A percentile compares a stretch with the other conserved stretches of the same genome.
Conservation (phyloP, 2,113 vertebrate species). For the Psephotus haematonotus region DNA sequence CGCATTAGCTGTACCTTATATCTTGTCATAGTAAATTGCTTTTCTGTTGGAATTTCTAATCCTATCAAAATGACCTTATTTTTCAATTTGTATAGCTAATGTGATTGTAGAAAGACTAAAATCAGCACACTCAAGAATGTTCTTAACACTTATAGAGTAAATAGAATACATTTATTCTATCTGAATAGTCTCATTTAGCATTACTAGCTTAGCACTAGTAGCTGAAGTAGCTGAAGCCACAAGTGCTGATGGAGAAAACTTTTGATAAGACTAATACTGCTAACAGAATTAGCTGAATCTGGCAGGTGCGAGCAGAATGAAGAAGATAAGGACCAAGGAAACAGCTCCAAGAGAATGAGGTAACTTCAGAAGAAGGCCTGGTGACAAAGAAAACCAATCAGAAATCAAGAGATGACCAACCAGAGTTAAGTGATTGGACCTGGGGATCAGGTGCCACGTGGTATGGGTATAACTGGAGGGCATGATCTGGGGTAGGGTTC, state of each 20-base stretch:
- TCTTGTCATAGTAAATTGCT: neutral
- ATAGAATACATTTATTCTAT: neutral
- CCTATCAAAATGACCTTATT: neutral
- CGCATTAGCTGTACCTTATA: neutral
- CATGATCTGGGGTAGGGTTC: rapidly evolving
- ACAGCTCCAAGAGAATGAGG: neutral
- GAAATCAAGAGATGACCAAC: neutral
- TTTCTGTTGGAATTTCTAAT: neutral
- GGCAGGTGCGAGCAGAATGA: neutral
- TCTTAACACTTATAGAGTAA: neutral
- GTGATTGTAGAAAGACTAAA: neutral
- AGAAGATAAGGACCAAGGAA: neutral
- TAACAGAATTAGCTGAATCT: neutral
- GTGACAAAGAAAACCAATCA: neutral
- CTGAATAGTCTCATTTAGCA: neutral
- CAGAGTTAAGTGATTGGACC: neutral
- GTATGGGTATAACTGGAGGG: rapidly evolving
- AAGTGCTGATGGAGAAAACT: neutral
- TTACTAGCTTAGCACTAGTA: neutral
- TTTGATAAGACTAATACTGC: neutral
- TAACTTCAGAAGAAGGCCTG: neutral
- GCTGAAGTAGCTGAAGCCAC: neutral
- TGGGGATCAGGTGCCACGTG: neutral
- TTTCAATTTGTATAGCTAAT: neutral
- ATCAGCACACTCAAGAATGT: neutral